phyloP scores from a whole-genome alignment of 2,113 vertebrate genomes.

The Lycaon pictus region DNA sequence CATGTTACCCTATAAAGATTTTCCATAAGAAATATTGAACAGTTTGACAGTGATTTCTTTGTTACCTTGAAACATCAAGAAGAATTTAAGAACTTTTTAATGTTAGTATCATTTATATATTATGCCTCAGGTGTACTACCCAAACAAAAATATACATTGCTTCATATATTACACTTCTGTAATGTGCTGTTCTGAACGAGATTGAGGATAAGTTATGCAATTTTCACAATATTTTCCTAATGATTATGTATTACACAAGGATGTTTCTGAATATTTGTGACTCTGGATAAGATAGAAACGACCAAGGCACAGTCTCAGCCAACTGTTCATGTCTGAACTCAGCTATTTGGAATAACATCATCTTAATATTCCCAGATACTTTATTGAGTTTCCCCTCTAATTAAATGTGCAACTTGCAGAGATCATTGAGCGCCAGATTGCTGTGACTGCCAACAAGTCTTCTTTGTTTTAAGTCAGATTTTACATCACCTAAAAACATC shows the following conservation, averaged over 20 bases:
- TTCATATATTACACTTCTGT: not conserved
- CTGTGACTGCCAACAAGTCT: constrained; percentile 45
- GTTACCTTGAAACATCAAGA: not conserved
- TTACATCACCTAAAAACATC: not conserved
- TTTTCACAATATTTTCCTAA: constrained; percentile 69
- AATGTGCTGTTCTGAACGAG: constrained; percentile 9
- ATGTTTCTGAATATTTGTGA: constrained; percentile 68
- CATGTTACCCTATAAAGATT: not conserved
- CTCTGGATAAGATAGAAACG: constrained; percentile 56
- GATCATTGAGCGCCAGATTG: constrained; percentile 74
- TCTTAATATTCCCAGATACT: constrained; percentile 79
- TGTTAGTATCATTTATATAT: constrained; percentile 15
- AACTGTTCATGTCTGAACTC: constrained; percentile 71
- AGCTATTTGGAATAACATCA: constrained; percentile 66
- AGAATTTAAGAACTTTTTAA: not conserved
- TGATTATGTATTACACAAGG: constrained; percentile 37
- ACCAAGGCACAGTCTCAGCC: constrained; percentile 56
- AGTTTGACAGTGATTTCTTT: not conserved
- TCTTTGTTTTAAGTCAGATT: constrained; percentile 55
- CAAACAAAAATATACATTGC: constrained; percentile 51
- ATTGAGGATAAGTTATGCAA: not conserved
- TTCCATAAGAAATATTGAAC: not conserved
- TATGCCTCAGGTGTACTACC: not conserved
- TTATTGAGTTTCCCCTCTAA: constrained; percentile 82
- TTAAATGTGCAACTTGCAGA: constrained; percentile 80